Evolutionary conservation across 2,888 invertebrate species (phyloP).

Genomic region (Campoplex capitator): DNA sequence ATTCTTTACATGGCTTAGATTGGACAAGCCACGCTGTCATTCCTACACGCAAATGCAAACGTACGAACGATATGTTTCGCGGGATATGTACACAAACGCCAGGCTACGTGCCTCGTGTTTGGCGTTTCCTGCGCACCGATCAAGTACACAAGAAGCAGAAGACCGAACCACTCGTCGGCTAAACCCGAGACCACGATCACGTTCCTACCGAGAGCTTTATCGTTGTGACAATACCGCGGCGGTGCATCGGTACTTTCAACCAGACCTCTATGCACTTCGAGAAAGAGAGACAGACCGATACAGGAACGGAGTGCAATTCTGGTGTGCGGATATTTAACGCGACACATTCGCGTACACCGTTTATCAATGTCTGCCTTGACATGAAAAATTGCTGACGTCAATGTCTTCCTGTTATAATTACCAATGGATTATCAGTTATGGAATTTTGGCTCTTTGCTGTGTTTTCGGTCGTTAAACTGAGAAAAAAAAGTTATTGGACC

Average conservation of each 20-base stretch:
- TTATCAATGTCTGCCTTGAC: background rate
- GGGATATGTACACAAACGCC: background rate
- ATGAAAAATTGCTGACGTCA: background rate
- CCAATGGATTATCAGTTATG: background rate
- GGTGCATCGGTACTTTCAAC: conserved; percentile 65
- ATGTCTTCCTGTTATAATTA: background rate
- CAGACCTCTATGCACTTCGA: conserved; percentile 37
- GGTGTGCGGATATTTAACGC: conserved; percentile 37
- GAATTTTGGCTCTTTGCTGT: background rate
- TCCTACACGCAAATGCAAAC: background rate
- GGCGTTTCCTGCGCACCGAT: conserved; percentile 46
- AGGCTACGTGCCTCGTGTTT: conserved; percentile 42
- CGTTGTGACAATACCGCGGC: conserved; percentile 65
- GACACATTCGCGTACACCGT: background rate
- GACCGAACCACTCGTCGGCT: conserved; percentile 11
- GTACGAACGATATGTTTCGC: conserved; percentile 4
- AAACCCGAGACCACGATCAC: conserved; percentile 57
- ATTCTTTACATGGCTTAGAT: conserved; percentile 69
- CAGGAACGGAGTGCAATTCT: conserved; percentile 38
- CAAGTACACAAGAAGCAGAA: conserved; percentile 30
- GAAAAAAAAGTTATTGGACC: no score
- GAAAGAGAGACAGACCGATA: background rate
- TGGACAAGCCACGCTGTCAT: conserved; percentile 60
- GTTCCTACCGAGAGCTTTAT: conserved; percentile 48
- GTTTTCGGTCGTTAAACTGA: no score